A percentile compares a stretch with the other conserved stretches of the same genome.
Conservation (phyloP, 2,113 vertebrate species). For the Brevimyrus niger region DNA sequence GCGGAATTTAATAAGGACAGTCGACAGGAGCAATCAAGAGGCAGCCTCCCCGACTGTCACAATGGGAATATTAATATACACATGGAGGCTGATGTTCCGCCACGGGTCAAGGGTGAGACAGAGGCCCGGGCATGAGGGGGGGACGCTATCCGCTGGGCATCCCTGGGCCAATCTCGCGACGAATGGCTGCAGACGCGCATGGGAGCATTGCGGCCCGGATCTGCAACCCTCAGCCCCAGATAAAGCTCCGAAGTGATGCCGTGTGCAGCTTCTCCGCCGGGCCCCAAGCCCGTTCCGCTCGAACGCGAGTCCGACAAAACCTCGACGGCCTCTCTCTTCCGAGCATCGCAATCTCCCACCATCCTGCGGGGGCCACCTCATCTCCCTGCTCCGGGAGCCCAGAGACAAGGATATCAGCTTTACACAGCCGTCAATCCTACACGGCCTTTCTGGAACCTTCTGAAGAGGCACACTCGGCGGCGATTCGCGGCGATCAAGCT, state of each 20-base stretch:
- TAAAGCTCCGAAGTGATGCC: neutral
- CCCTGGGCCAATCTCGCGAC: neutral
- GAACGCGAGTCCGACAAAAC: neutral
- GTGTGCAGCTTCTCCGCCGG: neutral
- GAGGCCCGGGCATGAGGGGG: neutral
- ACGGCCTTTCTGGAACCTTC: neutral
- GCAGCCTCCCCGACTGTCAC: neutral
- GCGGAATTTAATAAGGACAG: neutral
- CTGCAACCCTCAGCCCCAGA: neutral
- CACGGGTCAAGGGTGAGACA: neutral
- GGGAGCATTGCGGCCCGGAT: neutral
- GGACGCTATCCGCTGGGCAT: no score
- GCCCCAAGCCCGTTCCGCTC: neutral
- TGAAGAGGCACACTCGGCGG: neutral
- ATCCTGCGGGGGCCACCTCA: neutral
- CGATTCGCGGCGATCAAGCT: neutral
- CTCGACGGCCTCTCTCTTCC: neutral
- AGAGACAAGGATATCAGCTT: slow-evolving; percentile 5
- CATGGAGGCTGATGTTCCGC: neutral
- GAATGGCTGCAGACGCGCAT: neutral
- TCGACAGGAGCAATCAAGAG: neutral
- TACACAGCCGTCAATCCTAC: neutral
- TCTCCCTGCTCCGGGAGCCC: neutral
- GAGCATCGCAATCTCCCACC: neutral
- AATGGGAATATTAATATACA: neutral